These are phyloP conservation scores for Ammodytes marinus DNA, from an alignment of 2,113 vertebrate genomes.

Conservation along the genomic window DNA sequence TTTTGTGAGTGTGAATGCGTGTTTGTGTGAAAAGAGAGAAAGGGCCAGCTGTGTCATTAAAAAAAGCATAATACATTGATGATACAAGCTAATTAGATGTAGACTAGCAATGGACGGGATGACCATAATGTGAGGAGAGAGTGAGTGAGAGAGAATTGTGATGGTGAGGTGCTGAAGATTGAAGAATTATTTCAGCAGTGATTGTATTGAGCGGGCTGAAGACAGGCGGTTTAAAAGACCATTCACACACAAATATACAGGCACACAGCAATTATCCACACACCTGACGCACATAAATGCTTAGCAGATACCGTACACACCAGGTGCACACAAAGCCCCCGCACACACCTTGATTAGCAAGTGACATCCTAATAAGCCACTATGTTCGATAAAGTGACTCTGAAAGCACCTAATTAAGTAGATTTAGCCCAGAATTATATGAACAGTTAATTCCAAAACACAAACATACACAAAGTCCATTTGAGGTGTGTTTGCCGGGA, in stretches of 20 bases:
- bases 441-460: conserved; percentile 27
- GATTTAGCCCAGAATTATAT: conserved; percentile 54
- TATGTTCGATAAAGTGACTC: conserved; percentile 55
- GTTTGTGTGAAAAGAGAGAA: conserved; percentile 27
- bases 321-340: background rate
- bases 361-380: conserved; percentile 62
- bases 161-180: background rate
- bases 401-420: conserved; percentile 60
- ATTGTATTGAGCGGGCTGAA: conserved; percentile 34
- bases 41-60: conserved; percentile 65
- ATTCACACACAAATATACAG: conserved; percentile 39
- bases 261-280: conserved; percentile 44
- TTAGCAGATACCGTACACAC: conserved; percentile 4
- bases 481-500: conserved; percentile 61
- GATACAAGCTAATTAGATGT: conserved; percentile 66
- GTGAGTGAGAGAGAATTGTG: background rate
- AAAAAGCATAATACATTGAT: conserved; percentile 40
- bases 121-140: conserved; percentile 14
- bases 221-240: conserved; percentile 49
- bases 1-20: conserved; percentile 22
- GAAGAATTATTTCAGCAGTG: conserved; percentile 33
- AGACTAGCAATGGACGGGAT: conserved; percentile 19
- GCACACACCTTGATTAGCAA: conserved; percentile 44
- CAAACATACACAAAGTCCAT: conserved; percentile 38
- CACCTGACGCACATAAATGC: conserved; percentile 33